Evolutionary conservation across 2,888 invertebrate species (phyloP), one percentile per base, ranked within the genome.

Genomic region (Drosophila dives): DNA sequence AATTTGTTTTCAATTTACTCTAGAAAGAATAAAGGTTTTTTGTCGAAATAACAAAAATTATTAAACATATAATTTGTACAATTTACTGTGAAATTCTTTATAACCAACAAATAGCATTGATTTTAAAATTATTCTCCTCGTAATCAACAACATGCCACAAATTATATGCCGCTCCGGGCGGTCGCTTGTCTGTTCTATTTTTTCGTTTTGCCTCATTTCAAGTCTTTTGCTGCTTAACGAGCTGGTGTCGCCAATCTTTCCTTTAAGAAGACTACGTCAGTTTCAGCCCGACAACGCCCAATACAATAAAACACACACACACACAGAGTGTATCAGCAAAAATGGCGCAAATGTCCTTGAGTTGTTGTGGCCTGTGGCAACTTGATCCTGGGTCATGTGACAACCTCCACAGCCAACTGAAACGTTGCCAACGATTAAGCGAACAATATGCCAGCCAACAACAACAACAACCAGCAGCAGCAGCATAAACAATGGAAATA

Each of bases 321-420:
- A 64, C 29, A 23, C 56, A 58, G 60, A 70, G 63, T 11, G 15
- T 23, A 20, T 53, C 29, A 40, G 48, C 26, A 20, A 49, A 36
- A 58, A 60, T 54, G 60, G 54, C 49, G 12, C 70, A 58, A 71
- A 72, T 78, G 88, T 85, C 88, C 88, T 88, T 85, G 83, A 79
- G 77, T 67, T 72, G 72, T 60, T 70, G 29, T 58, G 62, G 73
- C 67, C 80, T 64, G 71, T 61, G 62, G 73, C 75, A 68, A 68
- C 65, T 75, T 75, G 80, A 83, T 80, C 83, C 78, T 85, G 64
- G 61, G 51, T 69, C 71, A 68, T 74, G 54, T 63, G 64, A 62
- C 72, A 64, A 60, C 34, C 61, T 61, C 63, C 38, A 4, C 10
- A 40, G 72, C 68, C 59, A 64, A 67, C 69, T 70, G 79, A 69